These are phyloP conservation scores for Hanleya hanleyi DNA, from an alignment of 2,888 invertebrate genomes.

Conservation along the genomic window DNA sequence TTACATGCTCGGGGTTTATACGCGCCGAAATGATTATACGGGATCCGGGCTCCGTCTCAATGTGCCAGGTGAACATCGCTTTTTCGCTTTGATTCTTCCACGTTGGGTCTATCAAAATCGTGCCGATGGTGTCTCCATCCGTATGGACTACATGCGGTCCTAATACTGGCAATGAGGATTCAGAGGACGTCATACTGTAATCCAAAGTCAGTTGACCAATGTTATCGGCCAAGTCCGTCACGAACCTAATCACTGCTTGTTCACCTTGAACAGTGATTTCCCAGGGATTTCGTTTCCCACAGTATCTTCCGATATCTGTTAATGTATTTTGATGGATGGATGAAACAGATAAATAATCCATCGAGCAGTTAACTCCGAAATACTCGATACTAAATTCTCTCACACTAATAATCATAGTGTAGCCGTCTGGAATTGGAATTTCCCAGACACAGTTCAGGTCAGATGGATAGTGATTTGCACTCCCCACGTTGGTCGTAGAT, in stretches of 20 bases:
- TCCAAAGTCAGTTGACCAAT: not conserved
- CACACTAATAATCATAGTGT: not conserved
- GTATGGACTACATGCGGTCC: not conserved
- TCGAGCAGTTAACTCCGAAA: not conserved
- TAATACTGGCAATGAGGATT: too few relatives aligned
- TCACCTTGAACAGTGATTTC: not conserved
- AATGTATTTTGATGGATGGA: not conserved
- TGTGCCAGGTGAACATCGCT: not conserved
- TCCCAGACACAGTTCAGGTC: not conserved
- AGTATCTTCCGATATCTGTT: not conserved
- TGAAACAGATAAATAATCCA: not conserved
- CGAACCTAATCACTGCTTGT: not conserved
- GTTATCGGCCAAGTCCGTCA: not conserved
- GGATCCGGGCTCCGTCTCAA: not conserved
- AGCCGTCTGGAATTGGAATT: not conserved
- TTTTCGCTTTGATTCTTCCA: not conserved
- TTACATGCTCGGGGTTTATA: not conserved
- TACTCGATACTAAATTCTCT: not conserved
- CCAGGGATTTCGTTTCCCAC: not conserved
- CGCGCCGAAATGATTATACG: not conserved
- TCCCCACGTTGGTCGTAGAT: not conserved
- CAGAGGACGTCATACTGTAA: not conserved
- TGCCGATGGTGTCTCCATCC: too few relatives aligned
- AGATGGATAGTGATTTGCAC: not conserved
- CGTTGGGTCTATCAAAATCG: not conserved